Conservation (phyloP, 1,140 invertebrate species). For the Mactra quadrangularis region DNA sequence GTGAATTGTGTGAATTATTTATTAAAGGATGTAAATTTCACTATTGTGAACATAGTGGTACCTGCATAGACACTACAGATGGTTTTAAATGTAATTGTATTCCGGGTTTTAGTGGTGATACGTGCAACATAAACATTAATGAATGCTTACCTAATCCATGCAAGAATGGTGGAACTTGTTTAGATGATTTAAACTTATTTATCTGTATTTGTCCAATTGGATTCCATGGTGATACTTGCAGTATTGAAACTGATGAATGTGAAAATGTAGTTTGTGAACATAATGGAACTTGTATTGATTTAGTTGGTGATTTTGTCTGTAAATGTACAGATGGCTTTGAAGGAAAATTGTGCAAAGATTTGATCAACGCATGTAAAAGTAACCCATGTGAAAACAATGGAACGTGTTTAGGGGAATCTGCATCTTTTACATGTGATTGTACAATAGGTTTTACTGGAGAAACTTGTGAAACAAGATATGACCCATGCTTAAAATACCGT, state of each 20-base stretch:
- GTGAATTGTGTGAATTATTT: background rate
- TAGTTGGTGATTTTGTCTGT: background rate
- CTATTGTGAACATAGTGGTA: background rate
- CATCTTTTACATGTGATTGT: constrained; percentile 76
- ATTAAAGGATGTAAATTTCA: background rate
- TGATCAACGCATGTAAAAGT: constrained; percentile 73
- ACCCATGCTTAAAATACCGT: background rate
- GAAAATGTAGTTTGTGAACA: constrained; percentile 1
- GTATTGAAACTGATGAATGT: background rate
- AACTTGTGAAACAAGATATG: constrained; percentile 88
- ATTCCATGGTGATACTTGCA: constrained; percentile 6
- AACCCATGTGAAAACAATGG: constrained; percentile 94
- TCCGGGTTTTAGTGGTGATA: background rate
- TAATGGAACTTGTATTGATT: background rate
- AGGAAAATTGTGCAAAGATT: constrained; percentile 21
- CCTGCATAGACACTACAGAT: background rate
- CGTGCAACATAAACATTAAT: background rate
- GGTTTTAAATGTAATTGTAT: background rate
- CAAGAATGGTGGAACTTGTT: background rate
- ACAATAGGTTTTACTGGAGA: constrained; percentile 86
- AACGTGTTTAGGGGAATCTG: constrained; percentile 90
- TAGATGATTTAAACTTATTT: background rate
- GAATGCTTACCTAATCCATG: too few species aligned
- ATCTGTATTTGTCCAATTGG: background rate
- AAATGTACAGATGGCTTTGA: background rate